Conservation (phyloP, 2,113 vertebrate genomes). For the Syrmaticus mikado region DNA sequence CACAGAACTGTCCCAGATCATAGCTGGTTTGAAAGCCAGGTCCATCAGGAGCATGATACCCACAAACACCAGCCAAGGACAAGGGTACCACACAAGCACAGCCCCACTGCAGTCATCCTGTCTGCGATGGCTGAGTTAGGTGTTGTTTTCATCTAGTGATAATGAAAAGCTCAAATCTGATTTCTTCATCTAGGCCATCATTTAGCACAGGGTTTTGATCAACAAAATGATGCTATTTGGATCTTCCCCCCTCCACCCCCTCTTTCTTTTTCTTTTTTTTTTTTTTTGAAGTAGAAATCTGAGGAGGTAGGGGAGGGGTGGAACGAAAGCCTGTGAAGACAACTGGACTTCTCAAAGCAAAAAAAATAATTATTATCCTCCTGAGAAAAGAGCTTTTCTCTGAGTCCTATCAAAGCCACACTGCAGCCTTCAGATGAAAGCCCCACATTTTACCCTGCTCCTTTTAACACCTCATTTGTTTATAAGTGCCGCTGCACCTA, state of each 20-base stretch:
- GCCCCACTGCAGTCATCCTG: not conserved
- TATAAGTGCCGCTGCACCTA: not conserved
- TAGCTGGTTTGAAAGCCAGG: not conserved
- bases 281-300: not conserved
- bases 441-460: not conserved
- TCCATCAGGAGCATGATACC: not conserved
- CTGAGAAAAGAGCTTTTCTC: slow-evolving; percentile 19
- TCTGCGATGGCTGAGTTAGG: not conserved
- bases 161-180: not conserved
- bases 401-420: slow-evolving; percentile 8
- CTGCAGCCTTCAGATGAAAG: slow-evolving; percentile 55
- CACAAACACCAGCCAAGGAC: not conserved
- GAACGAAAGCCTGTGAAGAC: not conserved
- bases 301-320: slow-evolving; percentile 3
- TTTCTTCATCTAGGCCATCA: not conserved
- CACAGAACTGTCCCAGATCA: not conserved
- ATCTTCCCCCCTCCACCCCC: not conserved
- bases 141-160: not conserved
- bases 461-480: slow-evolving; percentile 48
- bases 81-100: no score
- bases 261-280: not conserved
- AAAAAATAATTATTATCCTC: not conserved
- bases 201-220: slow-evolving; percentile 16
- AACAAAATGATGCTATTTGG: not conserved
- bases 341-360: not conserved